phyloP scores from a whole-genome alignment of 2,113 vertebrate genomes.

The Hippotragus niger region DNA sequence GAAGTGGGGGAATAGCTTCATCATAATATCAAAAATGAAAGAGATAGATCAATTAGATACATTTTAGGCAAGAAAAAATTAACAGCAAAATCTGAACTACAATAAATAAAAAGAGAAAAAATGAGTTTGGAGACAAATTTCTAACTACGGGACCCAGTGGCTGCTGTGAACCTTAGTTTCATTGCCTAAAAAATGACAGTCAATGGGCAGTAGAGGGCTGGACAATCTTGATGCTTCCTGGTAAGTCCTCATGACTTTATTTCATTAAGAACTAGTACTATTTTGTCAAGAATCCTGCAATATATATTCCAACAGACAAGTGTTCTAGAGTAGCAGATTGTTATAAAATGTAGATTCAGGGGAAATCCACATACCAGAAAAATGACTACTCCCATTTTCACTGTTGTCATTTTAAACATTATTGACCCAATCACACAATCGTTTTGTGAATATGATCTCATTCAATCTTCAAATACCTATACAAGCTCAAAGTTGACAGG shows the following conservation, averaged over 20 bases:
- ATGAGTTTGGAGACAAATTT: neutral
- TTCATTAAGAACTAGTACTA: neutral
- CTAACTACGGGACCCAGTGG: neutral
- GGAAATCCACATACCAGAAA: neutral
- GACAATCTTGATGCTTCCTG: neutral
- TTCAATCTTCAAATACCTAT: neutral
- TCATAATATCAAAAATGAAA: neutral
- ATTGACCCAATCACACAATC: neutral
- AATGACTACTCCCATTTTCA: neutral
- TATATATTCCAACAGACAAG: neutral
- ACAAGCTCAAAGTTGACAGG: neutral
- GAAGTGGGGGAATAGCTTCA: neutral
- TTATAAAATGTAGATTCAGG: neutral
- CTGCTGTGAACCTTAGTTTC: neutral
- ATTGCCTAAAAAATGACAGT: neutral
- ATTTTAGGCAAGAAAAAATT: neutral
- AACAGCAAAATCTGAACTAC: conserved; percentile 16
- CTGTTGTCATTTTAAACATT: neutral
- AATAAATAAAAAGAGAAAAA: neutral
- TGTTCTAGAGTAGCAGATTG: neutral
- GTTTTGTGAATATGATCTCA: neutral
- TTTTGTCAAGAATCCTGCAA: neutral
- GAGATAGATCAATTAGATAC: neutral
- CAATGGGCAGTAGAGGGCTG: neutral
- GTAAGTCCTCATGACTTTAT: neutral